These are phyloP conservation scores for Agonopterix heracliana DNA, from an alignment of 2,888 invertebrate genomes.

Conservation along the genomic window DNA sequence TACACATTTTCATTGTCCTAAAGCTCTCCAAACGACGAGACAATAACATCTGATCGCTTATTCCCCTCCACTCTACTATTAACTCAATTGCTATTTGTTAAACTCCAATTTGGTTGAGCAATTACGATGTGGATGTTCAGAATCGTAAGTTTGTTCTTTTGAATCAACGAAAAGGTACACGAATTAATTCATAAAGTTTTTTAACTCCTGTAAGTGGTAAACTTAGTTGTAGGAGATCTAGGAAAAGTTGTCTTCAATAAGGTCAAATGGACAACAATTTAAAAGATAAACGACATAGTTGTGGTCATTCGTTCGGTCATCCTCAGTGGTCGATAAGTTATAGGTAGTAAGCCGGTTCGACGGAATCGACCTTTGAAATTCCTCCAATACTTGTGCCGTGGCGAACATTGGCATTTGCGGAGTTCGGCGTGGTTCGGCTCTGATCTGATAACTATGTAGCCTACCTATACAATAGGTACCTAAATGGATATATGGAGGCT, in stretches of 20 bases:
- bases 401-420: constrained; percentile 36
- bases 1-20: constrained; percentile 54
- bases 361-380: constrained; percentile 49
- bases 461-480: background rate
- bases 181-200: no score
- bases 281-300: no score
- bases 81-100: constrained; percentile 43
- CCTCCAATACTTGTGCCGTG: constrained; percentile 37
- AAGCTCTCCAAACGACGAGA: constrained; percentile 43
- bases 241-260: no score
- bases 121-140: background rate
- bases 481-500: background rate
- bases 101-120: constrained; percentile 4
- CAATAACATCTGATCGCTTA: constrained; percentile 47
- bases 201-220: no score
- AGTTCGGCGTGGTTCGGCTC: constrained; percentile 14
- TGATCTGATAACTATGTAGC: background rate
- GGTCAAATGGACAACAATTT: no score
- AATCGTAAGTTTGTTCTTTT: no score
- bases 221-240: no score
- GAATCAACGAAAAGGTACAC: no score
- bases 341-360: constrained; percentile 23
- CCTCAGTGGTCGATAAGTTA: constrained; percentile 31
- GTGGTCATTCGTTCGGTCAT: constrained; percentile 8
- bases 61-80: constrained; percentile 39